Conservation (phyloP, 53 echinoderm and acorn worm genomes). For the Henricia sp. region DNA sequence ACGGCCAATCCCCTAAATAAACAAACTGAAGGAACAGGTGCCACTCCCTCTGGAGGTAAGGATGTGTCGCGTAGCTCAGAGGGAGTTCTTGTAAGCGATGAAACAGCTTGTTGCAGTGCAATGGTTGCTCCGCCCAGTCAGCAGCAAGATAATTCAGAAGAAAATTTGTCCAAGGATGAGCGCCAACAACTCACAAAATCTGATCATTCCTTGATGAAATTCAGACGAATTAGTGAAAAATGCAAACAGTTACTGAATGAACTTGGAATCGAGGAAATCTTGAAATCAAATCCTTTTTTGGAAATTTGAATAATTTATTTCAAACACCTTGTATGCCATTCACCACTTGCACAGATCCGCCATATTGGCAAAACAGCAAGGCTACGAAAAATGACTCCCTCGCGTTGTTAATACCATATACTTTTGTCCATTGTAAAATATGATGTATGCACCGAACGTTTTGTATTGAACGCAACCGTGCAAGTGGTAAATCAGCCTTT, state of each 20-base stretch:
- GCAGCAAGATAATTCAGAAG: constrained; percentile 1
- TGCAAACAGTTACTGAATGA: constrained; percentile 6
- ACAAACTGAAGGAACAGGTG: no score
- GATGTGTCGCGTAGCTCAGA: background rate
- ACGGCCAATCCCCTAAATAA: background rate
- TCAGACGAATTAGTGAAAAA: background rate
- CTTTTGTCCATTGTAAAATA: no score
- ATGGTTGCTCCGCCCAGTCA: background rate
- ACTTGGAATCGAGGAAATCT: background rate
- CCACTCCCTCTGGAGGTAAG: background rate
- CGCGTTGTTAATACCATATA: no score
- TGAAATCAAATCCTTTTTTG: background rate
- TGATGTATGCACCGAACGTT: no score
- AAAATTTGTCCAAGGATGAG: background rate
- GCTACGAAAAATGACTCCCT: no score
- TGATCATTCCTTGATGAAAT: background rate
- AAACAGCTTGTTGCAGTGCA: background rate
- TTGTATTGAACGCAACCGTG: no score
- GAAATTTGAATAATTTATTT: no score
- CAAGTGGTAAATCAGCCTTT: no score
- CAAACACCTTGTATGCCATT: no score
- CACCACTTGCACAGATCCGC: no score
- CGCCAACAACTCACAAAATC: background rate
- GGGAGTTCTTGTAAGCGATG: background rate
- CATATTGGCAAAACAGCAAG: no score